These are phyloP conservation scores for Geotrupes spiniger DNA, from an alignment of 2,888 invertebrate genomes.

Conservation along the genomic window DNA sequence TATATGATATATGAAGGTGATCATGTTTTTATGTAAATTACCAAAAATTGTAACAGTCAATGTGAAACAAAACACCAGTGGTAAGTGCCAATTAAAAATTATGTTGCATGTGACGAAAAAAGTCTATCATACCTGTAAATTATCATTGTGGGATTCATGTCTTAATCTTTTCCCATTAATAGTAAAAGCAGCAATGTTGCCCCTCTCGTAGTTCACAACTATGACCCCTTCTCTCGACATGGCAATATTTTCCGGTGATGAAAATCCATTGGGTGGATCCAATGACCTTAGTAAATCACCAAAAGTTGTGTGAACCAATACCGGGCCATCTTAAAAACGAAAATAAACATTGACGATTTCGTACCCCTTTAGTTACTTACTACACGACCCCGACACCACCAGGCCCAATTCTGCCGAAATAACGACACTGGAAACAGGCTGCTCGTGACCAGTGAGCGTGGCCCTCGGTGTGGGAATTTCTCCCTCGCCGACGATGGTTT, in stretches of 20 bases:
- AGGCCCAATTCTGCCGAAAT: slow-evolving; percentile 97
- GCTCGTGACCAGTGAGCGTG: slow-evolving; percentile 96
- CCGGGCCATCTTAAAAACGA: slow-evolving; percentile 78
- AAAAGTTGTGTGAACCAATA: slow-evolving; percentile 95
- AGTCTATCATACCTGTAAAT: slow-evolving; percentile 68
- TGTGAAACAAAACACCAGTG: too few relatives aligned
- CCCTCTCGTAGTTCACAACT: slow-evolving; percentile 89
- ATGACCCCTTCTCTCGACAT: slow-evolving; percentile 96
- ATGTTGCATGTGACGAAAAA: too few relatives aligned
- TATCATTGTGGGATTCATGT: slow-evolving; percentile 90
- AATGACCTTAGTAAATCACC: slow-evolving; percentile 94
- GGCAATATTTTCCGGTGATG: slow-evolving; percentile 81
- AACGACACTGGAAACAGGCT: slow-evolving; percentile 90
- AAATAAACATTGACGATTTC: not conserved
- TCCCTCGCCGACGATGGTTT: slow-evolving; percentile 95
- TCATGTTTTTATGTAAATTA: too few relatives aligned
- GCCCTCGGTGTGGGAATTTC: slow-evolving; percentile 95
- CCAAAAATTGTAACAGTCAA: too few relatives aligned
- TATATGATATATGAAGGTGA: too few relatives aligned
- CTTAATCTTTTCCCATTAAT: slow-evolving; percentile 89
- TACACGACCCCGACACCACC: slow-evolving; percentile 89
- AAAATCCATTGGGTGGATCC: slow-evolving; percentile 73
- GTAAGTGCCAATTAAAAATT: too few relatives aligned
- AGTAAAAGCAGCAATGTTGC: slow-evolving; percentile 90
- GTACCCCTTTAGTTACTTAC: slow-evolving; percentile 47